Percentiles rank a stretch among this genome's conserved stretches.
Conservation (phyloP, 2,888 invertebrate species). For the Eurytoma californica region DNA sequence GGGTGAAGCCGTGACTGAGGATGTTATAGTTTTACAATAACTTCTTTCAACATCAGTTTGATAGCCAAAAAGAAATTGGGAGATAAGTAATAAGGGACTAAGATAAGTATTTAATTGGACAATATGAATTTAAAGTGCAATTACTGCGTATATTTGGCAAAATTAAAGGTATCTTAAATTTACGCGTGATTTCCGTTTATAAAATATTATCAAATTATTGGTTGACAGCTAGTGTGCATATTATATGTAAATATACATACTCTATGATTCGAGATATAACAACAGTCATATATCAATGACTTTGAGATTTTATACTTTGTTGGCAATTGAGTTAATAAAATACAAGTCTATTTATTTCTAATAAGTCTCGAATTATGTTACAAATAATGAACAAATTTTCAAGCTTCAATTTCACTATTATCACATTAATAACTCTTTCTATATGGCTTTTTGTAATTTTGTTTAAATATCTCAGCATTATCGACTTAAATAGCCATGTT, state of each 20-base stretch:
- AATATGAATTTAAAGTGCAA: slow-evolving; percentile 62
- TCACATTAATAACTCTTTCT: slow-evolving; percentile 29
- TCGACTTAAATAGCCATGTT: neutral
- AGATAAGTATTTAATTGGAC: too few relatives aligned
- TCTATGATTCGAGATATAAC: slow-evolving; percentile 52
- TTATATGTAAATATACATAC: slow-evolving; percentile 38
- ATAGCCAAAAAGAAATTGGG: too few relatives aligned
- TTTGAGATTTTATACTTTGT: slow-evolving; percentile 41
- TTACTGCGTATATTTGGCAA: slow-evolving; percentile 63
- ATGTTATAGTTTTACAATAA: too few relatives aligned
- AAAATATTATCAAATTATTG: slow-evolving; percentile 56
- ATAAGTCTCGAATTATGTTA: slow-evolving; percentile 57
- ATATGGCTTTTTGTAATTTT: slow-evolving; percentile 32
- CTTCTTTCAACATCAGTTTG: too few relatives aligned
- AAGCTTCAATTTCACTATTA: slow-evolving; percentile 37
- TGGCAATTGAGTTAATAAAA: slow-evolving; percentile 40
- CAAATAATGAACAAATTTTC: slow-evolving; percentile 54
- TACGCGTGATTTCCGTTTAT: slow-evolving; percentile 57
- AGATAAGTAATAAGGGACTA: too few relatives aligned
- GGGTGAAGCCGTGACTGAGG: too few relatives aligned
- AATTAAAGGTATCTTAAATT: slow-evolving; percentile 63
- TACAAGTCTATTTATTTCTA: slow-evolving; percentile 29
- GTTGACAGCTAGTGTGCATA: slow-evolving; percentile 56
- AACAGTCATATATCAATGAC: slow-evolving; percentile 23
- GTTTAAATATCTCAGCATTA: slow-evolving; percentile 34